Evolutionary conservation across 2,797 vertebrate species (phyloP).

Genomic region (Nannoperca australis): DNA sequence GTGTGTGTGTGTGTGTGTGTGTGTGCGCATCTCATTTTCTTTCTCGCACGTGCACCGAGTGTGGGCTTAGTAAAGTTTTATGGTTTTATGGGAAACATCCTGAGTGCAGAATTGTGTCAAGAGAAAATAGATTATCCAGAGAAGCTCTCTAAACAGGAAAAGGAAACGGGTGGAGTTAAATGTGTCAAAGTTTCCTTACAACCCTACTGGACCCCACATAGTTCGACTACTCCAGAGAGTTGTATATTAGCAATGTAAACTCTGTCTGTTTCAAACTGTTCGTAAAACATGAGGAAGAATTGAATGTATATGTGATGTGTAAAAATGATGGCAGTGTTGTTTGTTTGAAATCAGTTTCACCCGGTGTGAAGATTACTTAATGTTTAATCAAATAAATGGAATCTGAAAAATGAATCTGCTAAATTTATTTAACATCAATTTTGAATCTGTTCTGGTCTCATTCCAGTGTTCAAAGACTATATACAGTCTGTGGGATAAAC

Average conservation of each 20-base stretch:
- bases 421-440: neutral
- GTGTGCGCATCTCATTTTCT: conserved; percentile 23
- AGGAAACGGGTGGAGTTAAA: conserved; percentile 75
- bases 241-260: conserved; percentile 35
- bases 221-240: conserved; percentile 30
- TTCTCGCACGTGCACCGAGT: conserved; percentile 32
- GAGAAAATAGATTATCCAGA: conserved; percentile 77
- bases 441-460: neutral
- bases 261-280: neutral
- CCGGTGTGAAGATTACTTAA: neutral
- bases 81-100: conserved; percentile 74
- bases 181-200: conserved; percentile 75
- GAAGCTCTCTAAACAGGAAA: conserved; percentile 79
- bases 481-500: neutral
- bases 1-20: neutral
- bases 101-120: conserved; percentile 71
- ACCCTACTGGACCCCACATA: conserved; percentile 53
- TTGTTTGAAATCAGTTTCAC: neutral
- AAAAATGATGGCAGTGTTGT: neutral
- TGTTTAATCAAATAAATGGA: neutral
- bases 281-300: neutral
- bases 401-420: too few relatives aligned
- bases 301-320: neutral
- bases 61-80: conserved; percentile 19
- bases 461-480: conserved; percentile 6